A percentile compares a stretch with the other conserved stretches of the same genome.
These are phyloP conservation scores for Isotomurus palustris DNA, from an alignment of 2,888 invertebrate genomes.

Conservation along the genomic window DNA sequence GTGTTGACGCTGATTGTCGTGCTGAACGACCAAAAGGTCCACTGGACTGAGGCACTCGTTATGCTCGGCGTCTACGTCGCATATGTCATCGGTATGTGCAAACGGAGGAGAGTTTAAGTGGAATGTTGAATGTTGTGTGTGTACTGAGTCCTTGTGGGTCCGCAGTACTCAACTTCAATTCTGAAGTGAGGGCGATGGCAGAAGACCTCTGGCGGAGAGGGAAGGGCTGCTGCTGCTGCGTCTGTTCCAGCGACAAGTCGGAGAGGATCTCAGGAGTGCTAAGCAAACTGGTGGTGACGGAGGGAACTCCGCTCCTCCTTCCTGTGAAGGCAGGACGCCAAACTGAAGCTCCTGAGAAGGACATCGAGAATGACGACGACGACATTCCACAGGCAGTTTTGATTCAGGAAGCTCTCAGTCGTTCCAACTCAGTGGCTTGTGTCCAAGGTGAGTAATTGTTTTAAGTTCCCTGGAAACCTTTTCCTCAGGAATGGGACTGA, in stretches of 20 bases:
- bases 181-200: neutral
- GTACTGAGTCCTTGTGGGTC: neutral
- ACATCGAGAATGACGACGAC: no score
- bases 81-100: constrained; percentile 54
- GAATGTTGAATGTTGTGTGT: neutral
- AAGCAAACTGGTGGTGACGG: no score
- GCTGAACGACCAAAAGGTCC: constrained; percentile 72
- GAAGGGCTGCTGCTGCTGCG: constrained; percentile 9
- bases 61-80: constrained; percentile 67
- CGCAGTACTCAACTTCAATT: constrained; percentile 3
- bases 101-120: neutral
- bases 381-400: no score
- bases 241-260: neutral
- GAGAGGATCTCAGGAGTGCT: no score
- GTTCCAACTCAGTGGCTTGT: neutral
- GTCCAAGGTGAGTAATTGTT: neutral
- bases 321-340: no score
- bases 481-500: neutral
- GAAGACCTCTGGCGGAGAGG: no score
- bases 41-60: constrained; percentile 72
- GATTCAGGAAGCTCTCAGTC: constrained; percentile 14
- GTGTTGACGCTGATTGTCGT: constrained; percentile 65
- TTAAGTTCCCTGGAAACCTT: neutral
- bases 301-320: no score
- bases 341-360: no score